These are phyloP conservation scores for Drosophila sucinea DNA, from an alignment of 1,140 invertebrate genomes.

Conservation along the genomic window DNA sequence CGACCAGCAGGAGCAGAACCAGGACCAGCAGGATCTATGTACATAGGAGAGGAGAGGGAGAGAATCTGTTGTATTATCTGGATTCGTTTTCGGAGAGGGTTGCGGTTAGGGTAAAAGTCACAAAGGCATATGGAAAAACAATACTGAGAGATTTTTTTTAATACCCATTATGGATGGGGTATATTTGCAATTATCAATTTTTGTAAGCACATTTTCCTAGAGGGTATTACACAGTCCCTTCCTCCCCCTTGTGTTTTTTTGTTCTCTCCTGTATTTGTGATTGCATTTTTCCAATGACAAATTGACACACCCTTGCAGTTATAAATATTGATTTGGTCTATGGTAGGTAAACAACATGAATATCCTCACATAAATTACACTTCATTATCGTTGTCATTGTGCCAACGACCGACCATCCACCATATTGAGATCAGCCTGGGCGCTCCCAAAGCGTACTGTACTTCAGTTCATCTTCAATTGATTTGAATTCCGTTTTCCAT, in stretches of 20 bases:
- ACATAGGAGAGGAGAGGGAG: not conserved
- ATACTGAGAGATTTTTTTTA: not conserved
- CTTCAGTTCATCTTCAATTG: too few species aligned
- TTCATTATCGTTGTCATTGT: conserved; percentile 52
- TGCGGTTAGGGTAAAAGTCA: conserved; percentile 52
- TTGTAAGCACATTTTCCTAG: not conserved
- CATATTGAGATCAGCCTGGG: too few species aligned
- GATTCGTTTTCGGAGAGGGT: not conserved
- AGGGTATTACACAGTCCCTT: not conserved
- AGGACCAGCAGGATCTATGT: not conserved
- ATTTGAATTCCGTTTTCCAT: too few species aligned
- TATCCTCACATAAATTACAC: conserved; percentile 61
- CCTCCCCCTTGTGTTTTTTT: not conserved
- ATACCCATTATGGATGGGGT: not conserved
- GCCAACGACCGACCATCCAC: not conserved
- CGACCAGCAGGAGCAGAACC: not conserved
- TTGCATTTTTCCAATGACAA: conserved; percentile 19
- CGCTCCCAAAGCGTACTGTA: too few species aligned
- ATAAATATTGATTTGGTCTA: conserved; percentile 67
- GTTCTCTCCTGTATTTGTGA: not conserved
- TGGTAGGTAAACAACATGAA: conserved; percentile 16
- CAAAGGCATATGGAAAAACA: conserved; percentile 31
- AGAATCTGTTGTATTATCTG: not conserved
- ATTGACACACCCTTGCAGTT: conserved; percentile 38
- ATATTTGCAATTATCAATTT: not conserved